Base-by-base conservation (phyloP, 2,888 invertebrate genomes). In the Lithophane leautieri region DNA sequence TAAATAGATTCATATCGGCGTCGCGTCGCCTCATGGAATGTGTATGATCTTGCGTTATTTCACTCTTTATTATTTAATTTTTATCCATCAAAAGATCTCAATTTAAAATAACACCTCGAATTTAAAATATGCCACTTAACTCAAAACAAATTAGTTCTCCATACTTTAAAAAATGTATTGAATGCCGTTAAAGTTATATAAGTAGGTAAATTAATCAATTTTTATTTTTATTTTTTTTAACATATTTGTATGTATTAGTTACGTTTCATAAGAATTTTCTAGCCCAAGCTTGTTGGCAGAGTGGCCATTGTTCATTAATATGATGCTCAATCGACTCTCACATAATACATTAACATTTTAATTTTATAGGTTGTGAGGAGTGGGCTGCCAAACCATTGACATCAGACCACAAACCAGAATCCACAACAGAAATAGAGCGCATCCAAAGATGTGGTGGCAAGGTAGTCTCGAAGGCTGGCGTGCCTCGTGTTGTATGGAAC, bases 401-500 rank as follows among this genome's bases (percentile, higher is more conserved):
- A 0, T 97, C 97, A 88, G 99, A 99, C 92, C 99, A 99, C 94
- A 99, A 99, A 93, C 99, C 99, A 0, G 99, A 99, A 93, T 98
- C 98, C 77, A 97, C 97, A 12, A 97, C 97, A 11, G 99, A 99
- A 96, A 98, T 98, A 93, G 97, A 97, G 47, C 97, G 99, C 63
- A 99, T 99, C 85, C 97, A 97, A 80, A 97, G 97, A 84, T 97
- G 97, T 85, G 98, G 98, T 2, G 98, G 98, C 6, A 98, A 98
- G 96, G 97, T 97, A 6, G 92, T 97, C 19, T 97, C 97, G 28
- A 98, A 98, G 88, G 97, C 97, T 0, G 99, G 99, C 2, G 99
- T 99, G 0, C 98, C 99, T 0, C 97, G 99, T 61, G 99, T 99
- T 0, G 99, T 99, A 0, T 99, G 99, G 99, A 99, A 99, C 94